phyloP scores from a whole-genome alignment of 2,113 vertebrate genomes.

The Gadus macrocephalus region DNA sequence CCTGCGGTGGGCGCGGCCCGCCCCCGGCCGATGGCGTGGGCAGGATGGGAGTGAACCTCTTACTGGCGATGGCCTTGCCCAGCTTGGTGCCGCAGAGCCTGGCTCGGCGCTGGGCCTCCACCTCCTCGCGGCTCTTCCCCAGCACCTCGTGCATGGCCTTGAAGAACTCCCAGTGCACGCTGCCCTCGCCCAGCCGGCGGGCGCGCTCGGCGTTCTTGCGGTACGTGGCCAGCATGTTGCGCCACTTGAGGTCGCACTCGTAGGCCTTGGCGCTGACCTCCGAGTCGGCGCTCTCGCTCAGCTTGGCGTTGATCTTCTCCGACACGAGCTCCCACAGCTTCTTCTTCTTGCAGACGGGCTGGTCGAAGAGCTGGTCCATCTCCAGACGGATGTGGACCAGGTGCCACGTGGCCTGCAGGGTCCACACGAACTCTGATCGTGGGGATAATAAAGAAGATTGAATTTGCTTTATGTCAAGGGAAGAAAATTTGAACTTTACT shows the following conservation, averaged over 20 bases:
- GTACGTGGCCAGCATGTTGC: conserved; percentile 75
- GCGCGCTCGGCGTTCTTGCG: conserved; percentile 70
- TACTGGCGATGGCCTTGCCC: conserved; percentile 60
- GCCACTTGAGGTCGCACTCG: conserved; percentile 77
- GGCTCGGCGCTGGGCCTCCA: conserved; percentile 58
- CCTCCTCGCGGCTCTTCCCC: conserved; percentile 66
- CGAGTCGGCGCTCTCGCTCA: conserved; percentile 47
- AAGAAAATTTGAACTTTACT: too few relatives aligned
- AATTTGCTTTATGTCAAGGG: background rate
- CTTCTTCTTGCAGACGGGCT: conserved; percentile 76
- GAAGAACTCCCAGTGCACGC: conserved; percentile 77
- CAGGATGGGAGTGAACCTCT: conserved; percentile 69
- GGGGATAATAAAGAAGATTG: background rate
- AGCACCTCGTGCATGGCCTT: conserved; percentile 67
- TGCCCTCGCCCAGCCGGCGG: conserved; percentile 54
- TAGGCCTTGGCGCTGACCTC: conserved; percentile 62
- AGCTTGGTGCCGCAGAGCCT: conserved; percentile 56
- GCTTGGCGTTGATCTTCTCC: conserved; percentile 60
- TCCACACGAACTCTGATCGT: conserved; percentile 73
- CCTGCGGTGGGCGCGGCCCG: conserved; percentile 61
- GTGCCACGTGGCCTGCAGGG: conserved; percentile 72
- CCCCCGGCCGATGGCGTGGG: conserved; percentile 46
- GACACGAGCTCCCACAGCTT: conserved; percentile 73
- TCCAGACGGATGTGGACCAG: conserved; percentile 68
- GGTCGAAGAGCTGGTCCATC: conserved; percentile 72